These are phyloP conservation scores for Forficula auricularia DNA, from an alignment of 1,140 invertebrate species.

Conservation along the genomic window DNA sequence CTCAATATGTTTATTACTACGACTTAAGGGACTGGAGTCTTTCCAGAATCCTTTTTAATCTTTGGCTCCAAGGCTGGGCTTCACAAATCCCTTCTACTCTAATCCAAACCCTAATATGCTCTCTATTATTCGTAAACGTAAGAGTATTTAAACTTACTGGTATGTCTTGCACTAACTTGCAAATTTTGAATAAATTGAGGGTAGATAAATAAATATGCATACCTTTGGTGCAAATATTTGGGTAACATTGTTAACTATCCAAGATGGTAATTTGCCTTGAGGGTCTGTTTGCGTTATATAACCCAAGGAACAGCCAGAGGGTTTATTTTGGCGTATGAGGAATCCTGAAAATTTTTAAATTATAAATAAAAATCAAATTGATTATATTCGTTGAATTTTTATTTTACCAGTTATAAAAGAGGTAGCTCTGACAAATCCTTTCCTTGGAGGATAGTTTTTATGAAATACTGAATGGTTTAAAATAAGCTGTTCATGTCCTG, in stretches of 20 bases:
- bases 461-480: conserved; percentile 82
- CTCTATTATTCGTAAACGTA: too few relatives aligned
- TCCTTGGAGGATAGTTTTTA: conserved; percentile 59
- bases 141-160: too few relatives aligned
- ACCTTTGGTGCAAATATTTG: conserved; percentile 68
- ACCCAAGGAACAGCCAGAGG: conserved; percentile 52
- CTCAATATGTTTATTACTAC: too few relatives aligned
- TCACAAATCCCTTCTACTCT: too few relatives aligned
- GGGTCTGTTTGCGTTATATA: conserved; percentile 80
- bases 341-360: conserved; percentile 14
- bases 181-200: too few relatives aligned
- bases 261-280: conserved; percentile 67
- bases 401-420: conserved; percentile 32
- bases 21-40: too few relatives aligned
- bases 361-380: background rate
- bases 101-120: too few relatives aligned
- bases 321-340: conserved; percentile 24
- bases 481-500: conserved; percentile 65
- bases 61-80: too few relatives aligned
- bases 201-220: conserved; percentile 6
- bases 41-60: too few relatives aligned
- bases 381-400: conserved; percentile 2
- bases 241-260: conserved; percentile 78
- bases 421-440: conserved; percentile 55
- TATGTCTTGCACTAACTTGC: too few relatives aligned